These are phyloP conservation scores for Halocynthia aurantium DNA, from an alignment of 23 tunicate species.

Conservation along the genomic window DNA sequence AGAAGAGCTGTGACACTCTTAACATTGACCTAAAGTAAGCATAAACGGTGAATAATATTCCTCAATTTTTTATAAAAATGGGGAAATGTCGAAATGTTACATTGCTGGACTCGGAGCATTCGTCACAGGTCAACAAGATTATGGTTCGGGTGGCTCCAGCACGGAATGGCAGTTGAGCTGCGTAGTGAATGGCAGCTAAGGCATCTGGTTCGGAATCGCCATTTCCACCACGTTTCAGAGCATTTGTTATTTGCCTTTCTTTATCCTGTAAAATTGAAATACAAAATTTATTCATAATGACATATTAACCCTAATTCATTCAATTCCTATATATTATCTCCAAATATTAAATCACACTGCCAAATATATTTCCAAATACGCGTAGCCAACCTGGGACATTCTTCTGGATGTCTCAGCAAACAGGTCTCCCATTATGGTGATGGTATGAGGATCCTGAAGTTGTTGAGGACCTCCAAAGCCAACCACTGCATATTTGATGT, in stretches of 20 bases:
- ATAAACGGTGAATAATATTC: neutral
- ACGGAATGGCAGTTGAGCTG: slow-evolving; percentile 76
- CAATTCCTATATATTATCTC: neutral
- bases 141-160: slow-evolving; percentile 83
- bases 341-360: neutral
- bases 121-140: slow-evolving; percentile 58
- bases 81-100: slow-evolving; percentile 4
- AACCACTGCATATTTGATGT: slow-evolving; percentile 43
- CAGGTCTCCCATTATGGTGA: slow-evolving; percentile 36
- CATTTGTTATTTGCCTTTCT: slow-evolving; percentile 4
- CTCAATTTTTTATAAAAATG: neutral
- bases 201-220: slow-evolving; percentile 25
- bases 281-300: neutral
- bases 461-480: slow-evolving; percentile 85
- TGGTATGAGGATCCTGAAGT: slow-evolving; percentile 42
- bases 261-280: slow-evolving; percentile 2
- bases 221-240: slow-evolving; percentile 5
- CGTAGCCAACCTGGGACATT: neutral
- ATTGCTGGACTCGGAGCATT: slow-evolving; percentile 33
- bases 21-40: neutral
- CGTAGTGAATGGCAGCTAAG: slow-evolving; percentile 61
- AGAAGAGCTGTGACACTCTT: slow-evolving; percentile 33
- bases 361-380: neutral
- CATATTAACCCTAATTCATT: neutral
- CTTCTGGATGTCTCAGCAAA: neutral